Base-by-base conservation (phyloP, 2,888 invertebrate species). In the Ichneumoninae sp. region DNA sequence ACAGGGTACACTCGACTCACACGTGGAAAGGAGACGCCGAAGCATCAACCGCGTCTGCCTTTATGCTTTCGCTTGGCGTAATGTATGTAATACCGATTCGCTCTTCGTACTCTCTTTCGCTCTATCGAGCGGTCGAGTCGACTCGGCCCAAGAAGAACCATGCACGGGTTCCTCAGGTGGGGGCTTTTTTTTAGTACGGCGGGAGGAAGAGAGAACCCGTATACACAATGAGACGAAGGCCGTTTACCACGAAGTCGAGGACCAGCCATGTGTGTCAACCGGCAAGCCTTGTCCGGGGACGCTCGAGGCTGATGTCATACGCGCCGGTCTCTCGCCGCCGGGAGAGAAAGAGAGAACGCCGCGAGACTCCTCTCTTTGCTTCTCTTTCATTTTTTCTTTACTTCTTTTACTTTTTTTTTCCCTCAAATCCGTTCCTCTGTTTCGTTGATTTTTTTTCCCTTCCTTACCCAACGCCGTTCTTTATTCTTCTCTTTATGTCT, bases 211-310 rank as follows among this genome's bases (percentile, higher is more conserved):
- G 66, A 57, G 70, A 78, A 78, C 65, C 63, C 69, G 63, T 52
- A 40, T 57, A 81, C 33, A 47, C 47, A 65, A 71, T 69, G n/a
- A 68, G n/a, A 81, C 78, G 86, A 87, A 86, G 85, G 86, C 75
- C 86, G 86, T 87, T 85, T 87, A 85, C 81, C 85, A 77, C 82
- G 84, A 86, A 85, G 76, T 77, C 78, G 83, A 86, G 85, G 84
- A 83, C 85, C 87, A 88, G 86, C 85, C 87, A 87, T 88, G 87
- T 87, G 86, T 88, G 88, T 88, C 87, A 88, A 88, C 86, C 85
- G 88, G 83, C 88, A 87, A 88, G 87, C 88, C 88, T 88, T 87
- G 88, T 87, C 87, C 88, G 87, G 86, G 81, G 86, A 83, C 85
- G 85, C 76, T 84, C 85, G 83, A 81, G 83, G 86, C 86, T 88